Evolutionary conservation across 2,113 vertebrate species (phyloP).

Genomic region (Malaclemys terrapin): DNA sequence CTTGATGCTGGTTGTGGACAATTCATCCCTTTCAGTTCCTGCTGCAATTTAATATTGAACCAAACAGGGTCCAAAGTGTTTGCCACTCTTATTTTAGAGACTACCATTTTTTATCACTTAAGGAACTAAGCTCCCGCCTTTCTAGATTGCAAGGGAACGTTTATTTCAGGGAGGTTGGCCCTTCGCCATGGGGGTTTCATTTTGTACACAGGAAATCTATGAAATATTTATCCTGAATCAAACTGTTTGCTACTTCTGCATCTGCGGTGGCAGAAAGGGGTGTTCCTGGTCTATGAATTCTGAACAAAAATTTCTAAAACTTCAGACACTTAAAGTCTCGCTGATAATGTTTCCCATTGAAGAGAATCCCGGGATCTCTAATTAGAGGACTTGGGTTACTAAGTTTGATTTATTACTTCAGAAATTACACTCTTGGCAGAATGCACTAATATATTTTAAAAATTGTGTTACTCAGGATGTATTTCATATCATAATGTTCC

Average conservation of each 20-base stretch:
- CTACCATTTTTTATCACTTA: background rate
- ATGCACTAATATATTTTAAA: slow-evolving; percentile 40
- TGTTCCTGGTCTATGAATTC: background rate
- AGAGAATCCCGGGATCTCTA: background rate
- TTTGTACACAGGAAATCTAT: background rate
- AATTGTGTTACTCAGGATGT: background rate
- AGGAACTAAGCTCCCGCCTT: background rate
- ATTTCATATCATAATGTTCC: slow-evolving; percentile 29
- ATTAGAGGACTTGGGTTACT: background rate
- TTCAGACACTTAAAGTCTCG: background rate
- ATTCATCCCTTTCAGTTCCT: background rate
- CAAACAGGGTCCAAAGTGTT: background rate
- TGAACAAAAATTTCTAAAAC: background rate
- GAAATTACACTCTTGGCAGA: background rate
- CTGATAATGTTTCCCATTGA: background rate
- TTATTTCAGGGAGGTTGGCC: background rate
- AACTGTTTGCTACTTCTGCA: fast-evolving
- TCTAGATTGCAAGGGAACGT: background rate
- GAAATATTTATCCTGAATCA: background rate
- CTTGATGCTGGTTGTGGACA: background rate
- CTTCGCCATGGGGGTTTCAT: background rate
- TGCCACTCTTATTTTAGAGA: background rate
- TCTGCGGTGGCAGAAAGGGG: fast-evolving
- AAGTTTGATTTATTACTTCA: background rate
- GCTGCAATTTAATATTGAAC: background rate